A percentile compares a stretch with the other conserved stretches of the same genome.
Evolutionary conservation across 2,888 invertebrate species (phyloP).

Genomic region (Trachelus iudaicus): DNA sequence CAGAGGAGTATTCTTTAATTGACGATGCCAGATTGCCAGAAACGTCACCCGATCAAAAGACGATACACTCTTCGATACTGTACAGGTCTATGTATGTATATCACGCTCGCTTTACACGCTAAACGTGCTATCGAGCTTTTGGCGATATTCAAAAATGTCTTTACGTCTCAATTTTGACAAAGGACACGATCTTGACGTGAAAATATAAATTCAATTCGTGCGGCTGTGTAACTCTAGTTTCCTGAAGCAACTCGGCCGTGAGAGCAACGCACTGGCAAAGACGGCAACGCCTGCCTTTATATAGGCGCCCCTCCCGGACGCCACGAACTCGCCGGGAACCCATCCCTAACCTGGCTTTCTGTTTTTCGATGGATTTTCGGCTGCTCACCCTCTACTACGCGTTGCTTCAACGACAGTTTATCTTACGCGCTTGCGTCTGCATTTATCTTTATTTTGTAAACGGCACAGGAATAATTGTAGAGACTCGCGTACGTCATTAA

Average conservation of each 20-base stretch:
- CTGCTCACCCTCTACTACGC: neutral
- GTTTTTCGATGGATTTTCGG: slow-evolving; percentile 3
- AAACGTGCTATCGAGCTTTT: neutral
- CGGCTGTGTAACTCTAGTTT: neutral
- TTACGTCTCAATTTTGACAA: neutral
- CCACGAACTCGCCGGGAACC: slow-evolving; percentile 5
- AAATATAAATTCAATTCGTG: neutral
- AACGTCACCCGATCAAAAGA: neutral
- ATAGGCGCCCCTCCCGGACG: slow-evolving; percentile 17
- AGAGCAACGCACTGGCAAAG: slow-evolving; percentile 16
- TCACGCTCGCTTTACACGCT: neutral
- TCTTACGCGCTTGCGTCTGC: neutral
- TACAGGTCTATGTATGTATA: neutral
- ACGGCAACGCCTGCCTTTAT: slow-evolving; percentile 14
- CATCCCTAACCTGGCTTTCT: slow-evolving; percentile 11
- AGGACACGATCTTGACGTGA: neutral
- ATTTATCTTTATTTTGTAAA: neutral
- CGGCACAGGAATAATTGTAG: neutral
- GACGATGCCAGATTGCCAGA: neutral
- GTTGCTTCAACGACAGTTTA: neutral
- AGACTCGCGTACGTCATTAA: neutral
- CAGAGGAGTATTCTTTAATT: neutral
- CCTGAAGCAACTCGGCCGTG: neutral
- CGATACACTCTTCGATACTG: neutral
- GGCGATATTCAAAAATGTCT: neutral